phyloP scores from a whole-genome alignment of 2,113 vertebrate genomes.

The Phrynosoma platyrhinos region DNA sequence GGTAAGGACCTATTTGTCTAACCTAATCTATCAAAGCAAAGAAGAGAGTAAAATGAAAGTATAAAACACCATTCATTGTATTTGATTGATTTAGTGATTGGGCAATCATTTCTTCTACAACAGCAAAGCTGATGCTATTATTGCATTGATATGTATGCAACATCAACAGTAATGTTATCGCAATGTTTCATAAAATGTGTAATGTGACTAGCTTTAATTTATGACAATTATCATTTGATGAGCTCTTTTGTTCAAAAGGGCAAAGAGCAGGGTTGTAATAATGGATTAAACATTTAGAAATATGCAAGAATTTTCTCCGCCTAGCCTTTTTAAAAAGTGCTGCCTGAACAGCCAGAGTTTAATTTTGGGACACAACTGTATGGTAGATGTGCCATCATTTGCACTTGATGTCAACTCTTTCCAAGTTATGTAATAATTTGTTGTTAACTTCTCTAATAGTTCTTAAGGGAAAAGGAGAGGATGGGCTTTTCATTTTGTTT shows the following conservation, averaged over 20 bases:
- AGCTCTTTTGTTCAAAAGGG: conserved; percentile 53
- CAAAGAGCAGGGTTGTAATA: conserved; percentile 66
- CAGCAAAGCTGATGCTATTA: conserved; percentile 48
- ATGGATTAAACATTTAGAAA: conserved; percentile 47
- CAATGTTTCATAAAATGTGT: conserved; percentile 59
- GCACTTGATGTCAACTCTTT: neutral
- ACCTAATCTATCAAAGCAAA: conserved; percentile 46
- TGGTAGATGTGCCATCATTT: neutral
- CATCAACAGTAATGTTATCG: conserved; percentile 43
- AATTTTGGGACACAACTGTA: neutral
- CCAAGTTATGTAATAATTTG: neutral
- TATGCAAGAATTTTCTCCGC: neutral
- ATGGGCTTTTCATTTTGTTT: no score
- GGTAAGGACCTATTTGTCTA: conserved; percentile 58
- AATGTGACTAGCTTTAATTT: conserved; percentile 55
- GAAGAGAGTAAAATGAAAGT: conserved; percentile 57
- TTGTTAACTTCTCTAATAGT: neutral
- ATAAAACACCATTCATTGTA: conserved; percentile 63
- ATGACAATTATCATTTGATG: conserved; percentile 58
- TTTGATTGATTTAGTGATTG: conserved; percentile 29
- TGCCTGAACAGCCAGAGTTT: conserved; percentile 15
- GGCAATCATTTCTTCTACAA: conserved; percentile 20
- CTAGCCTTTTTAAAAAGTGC: conserved; percentile 3
- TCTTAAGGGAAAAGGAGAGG: neutral
- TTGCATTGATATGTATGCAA: conserved; percentile 41